phyloP scores from a whole-genome alignment of 2,888 invertebrate species.

The Rhimphoctona megacephalus region DNA sequence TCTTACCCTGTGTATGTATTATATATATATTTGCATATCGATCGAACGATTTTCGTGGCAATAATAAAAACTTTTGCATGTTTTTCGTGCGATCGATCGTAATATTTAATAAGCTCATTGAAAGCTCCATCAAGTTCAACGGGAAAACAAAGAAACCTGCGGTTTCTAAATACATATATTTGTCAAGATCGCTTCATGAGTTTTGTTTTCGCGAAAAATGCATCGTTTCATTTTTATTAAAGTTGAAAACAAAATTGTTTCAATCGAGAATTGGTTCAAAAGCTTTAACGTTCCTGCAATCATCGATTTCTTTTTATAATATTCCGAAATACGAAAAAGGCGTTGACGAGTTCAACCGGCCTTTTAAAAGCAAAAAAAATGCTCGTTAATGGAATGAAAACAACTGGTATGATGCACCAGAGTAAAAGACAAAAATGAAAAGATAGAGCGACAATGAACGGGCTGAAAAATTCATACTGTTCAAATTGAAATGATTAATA shows the following conservation, averaged over 20 bases:
- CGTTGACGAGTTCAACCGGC: slow-evolving; percentile 3
- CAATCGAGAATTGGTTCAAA: slow-evolving; percentile 19
- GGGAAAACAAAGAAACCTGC: slow-evolving; percentile 11
- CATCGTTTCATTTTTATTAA: neutral
- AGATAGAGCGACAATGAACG: neutral
- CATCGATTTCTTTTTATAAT: slow-evolving; percentile 31
- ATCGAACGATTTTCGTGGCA: slow-evolving; percentile 35
- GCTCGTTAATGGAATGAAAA: slow-evolving; percentile 19
- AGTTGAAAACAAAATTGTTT: slow-evolving; percentile 1
- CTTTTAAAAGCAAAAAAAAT: slow-evolving; percentile 6
- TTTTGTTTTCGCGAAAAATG: slow-evolving; percentile 27
- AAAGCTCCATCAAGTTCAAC: slow-evolving; percentile 35
- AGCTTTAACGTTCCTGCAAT: slow-evolving; percentile 34
- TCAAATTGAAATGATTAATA: slow-evolving; percentile 44
- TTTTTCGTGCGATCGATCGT: slow-evolving; percentile 48
- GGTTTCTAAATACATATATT: slow-evolving; percentile 25
- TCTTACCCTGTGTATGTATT: neutral
- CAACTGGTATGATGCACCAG: neutral
- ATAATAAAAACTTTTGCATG: slow-evolving; percentile 22
- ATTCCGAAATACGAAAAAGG: slow-evolving; percentile 12
- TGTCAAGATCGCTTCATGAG: slow-evolving; percentile 26
- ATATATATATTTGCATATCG: neutral
- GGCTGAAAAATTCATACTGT: slow-evolving; percentile 12
- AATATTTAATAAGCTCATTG: slow-evolving; percentile 45
- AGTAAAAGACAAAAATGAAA: neutral